Evolutionary conservation across 2,888 invertebrate genomes (phyloP).

Genomic region (Teleiodes luculella): DNA sequence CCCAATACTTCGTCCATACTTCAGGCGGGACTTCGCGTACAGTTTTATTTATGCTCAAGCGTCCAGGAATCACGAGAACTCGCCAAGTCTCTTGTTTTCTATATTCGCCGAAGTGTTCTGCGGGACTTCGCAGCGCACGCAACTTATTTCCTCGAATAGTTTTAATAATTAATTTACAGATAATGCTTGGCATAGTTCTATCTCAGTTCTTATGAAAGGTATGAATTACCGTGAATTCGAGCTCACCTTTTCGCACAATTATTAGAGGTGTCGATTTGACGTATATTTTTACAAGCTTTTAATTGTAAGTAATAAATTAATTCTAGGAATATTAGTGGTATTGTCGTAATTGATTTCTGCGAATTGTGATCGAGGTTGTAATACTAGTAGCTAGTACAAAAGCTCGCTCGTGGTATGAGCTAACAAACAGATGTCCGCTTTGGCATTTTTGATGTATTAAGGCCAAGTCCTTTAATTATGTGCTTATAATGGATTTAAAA

Average conservation of each 20-base stretch:
- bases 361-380: not conserved
- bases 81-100: not conserved
- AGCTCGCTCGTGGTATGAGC: not conserved
- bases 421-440: not conserved
- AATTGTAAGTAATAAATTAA: not conserved
- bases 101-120: not conserved
- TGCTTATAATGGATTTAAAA: too few relatives aligned
- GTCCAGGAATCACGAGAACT: not conserved
- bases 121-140: not conserved
- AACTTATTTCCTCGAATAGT: not conserved
- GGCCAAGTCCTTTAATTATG: not conserved
- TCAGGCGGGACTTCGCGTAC: not conserved
- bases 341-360: not conserved
- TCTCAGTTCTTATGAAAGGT: not conserved
- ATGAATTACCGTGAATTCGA: not conserved
- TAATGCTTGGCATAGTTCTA: not conserved
- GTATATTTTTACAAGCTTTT: not conserved
- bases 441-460: not conserved
- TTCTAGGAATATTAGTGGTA: not conserved
- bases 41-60: not conserved
- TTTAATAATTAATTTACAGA: not conserved
- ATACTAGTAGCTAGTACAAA: not conserved
- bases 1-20: not conserved
- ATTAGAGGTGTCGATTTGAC: slow-evolving; percentile 2
- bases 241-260: not conserved